Evolutionary conservation across 2,113 vertebrate species (phyloP).

Genomic region (Dicaeum eximium): DNA sequence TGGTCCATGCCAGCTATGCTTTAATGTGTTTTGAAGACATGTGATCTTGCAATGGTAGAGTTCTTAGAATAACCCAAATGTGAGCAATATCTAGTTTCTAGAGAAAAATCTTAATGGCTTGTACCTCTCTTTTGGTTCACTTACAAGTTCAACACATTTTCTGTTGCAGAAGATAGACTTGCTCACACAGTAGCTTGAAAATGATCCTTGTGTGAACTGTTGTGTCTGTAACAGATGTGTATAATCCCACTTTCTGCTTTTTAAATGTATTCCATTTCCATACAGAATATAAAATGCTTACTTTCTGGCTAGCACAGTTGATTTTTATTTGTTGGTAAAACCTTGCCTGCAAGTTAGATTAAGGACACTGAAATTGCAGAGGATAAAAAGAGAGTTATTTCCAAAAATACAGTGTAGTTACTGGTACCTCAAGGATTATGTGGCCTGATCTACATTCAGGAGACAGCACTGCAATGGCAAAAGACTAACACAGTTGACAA

Average conservation of each 20-base stretch:
- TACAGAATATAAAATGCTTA: neutral
- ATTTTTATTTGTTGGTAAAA: neutral
- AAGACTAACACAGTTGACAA: constrained; percentile 22
- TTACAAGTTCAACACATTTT: neutral
- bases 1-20: neutral
- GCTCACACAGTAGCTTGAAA: neutral
- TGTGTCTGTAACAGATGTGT: neutral
- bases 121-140: neutral
- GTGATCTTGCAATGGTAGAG: neutral
- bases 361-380: neutral
- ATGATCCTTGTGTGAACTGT: neutral
- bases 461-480: neutral
- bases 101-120: neutral
- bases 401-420: neutral
- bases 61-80: neutral
- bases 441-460: constrained; percentile 20
- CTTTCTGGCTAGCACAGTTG: neutral
- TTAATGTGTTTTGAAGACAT: neutral
- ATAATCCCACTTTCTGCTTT: neutral
- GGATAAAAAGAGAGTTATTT: constrained; percentile 5
- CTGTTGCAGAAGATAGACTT: neutral
- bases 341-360: neutral
- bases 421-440: neutral
- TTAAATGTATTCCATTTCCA: neutral
- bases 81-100: neutral